Percentiles rank a stretch among this genome's conserved stretches.
Conservation (phyloP, 2,113 vertebrate genomes). For the human (Homo sapiens) region DNA sequence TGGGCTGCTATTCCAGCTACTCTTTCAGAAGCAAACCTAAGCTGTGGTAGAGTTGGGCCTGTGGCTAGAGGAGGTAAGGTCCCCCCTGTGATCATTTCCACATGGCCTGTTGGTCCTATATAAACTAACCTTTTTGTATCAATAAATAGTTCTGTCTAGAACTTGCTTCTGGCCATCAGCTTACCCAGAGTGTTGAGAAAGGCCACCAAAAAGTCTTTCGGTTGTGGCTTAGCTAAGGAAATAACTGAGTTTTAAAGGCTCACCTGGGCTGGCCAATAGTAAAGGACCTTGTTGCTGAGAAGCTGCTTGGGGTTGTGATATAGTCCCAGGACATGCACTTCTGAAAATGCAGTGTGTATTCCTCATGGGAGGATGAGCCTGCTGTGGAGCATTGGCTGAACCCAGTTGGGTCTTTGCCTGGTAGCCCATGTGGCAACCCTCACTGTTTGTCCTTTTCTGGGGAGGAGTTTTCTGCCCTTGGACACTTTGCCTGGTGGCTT, state of each 20-base stretch:
- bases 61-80: not conserved
- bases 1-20: not conserved
- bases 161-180: not conserved
- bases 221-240: not conserved
- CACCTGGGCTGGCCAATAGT: no score
- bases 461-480: not conserved
- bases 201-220: not conserved
- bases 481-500: not conserved
- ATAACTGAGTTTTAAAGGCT: not conserved
- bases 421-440: not conserved
- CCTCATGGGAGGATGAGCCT: not conserved
- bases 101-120: fast-evolving
- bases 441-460: not conserved
- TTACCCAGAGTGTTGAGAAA: not conserved
- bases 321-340: fast-evolving
- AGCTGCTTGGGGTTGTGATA: not conserved
- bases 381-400: no score
- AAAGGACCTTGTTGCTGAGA: not conserved
- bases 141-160: not conserved
- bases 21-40: not conserved
- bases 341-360: not conserved
- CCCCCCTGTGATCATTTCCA: fast-evolving
- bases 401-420: not conserved
- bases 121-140: no score
- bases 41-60: fast-evolving